Conservation (phyloP, 2,888 invertebrate species). For the Agrenia bidenticulata region DNA sequence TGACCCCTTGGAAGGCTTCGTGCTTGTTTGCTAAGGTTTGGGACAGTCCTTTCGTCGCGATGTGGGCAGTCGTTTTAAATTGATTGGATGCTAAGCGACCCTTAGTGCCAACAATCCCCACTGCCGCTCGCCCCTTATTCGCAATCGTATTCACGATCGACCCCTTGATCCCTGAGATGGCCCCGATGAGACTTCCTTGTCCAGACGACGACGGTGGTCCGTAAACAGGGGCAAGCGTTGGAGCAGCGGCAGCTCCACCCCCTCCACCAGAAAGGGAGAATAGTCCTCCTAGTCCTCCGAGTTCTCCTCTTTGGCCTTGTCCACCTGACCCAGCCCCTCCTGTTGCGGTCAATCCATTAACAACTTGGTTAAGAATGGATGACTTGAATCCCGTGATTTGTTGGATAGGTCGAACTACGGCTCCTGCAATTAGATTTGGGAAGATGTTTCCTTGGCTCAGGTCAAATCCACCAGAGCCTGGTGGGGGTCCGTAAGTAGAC, state of each 20-base stretch:
- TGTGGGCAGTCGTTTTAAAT: not conserved
- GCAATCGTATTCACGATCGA: not conserved
- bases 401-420: slow-evolving; percentile 4
- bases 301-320: no score
- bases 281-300: no score
- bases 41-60: slow-evolving; percentile 6
- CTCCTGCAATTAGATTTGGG: not conserved
- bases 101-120: slow-evolving; percentile 11
- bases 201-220: not conserved
- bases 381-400: slow-evolving; percentile 10
- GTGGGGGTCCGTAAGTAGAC: slow-evolving; percentile 8
- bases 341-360: no score
- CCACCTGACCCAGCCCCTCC: not conserved
- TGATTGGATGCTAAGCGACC: slow-evolving; percentile 8
- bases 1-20: slow-evolving; percentile 15
- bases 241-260: not conserved
- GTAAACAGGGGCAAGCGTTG: slow-evolving; percentile 1
- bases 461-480: slow-evolving; percentile 3
- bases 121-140: slow-evolving; percentile 4
- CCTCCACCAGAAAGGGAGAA: not conserved
- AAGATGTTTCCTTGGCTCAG: not conserved
- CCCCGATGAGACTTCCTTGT: not conserved
- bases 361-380: slow-evolving; percentile 5
- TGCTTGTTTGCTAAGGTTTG: slow-evolving; percentile 12
- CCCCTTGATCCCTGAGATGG: not conserved